Evolutionary conservation across 2,113 vertebrate species (phyloP).

Genomic region (Caloenas nicobarica): DNA sequence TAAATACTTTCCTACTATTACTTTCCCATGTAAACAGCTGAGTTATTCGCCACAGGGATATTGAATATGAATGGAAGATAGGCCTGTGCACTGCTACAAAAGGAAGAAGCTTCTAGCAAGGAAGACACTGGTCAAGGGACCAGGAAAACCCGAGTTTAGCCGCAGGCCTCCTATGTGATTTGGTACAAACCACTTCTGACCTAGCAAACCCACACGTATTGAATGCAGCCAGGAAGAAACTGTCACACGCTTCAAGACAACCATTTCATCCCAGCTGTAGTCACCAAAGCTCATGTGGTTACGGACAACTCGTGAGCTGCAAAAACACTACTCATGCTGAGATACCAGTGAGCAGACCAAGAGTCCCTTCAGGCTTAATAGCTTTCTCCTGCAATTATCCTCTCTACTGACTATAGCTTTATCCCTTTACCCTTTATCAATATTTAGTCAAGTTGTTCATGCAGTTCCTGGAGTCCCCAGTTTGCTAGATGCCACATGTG

Average conservation of each 20-base stretch:
- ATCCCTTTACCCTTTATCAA: background rate
- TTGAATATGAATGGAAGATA: background rate
- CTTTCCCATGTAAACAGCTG: conserved; percentile 1
- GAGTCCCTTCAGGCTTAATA: background rate
- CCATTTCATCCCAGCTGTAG: background rate
- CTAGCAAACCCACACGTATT: background rate
- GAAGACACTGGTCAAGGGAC: background rate
- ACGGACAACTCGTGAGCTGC: background rate
- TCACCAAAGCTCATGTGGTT: background rate
- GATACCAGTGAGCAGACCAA: background rate
- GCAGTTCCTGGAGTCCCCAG: background rate
- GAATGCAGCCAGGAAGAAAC: background rate
- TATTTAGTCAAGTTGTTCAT: background rate
- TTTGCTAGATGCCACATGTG: background rate
- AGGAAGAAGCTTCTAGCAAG: background rate
- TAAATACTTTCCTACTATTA: conserved; percentile 21
- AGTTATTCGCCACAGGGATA: background rate
- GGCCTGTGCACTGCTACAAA: background rate
- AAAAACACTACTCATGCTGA: background rate
- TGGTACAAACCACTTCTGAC: background rate
- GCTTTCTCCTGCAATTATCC: background rate
- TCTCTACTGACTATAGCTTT: background rate
- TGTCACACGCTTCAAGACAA: background rate
- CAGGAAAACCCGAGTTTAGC: background rate
- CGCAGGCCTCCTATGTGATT: background rate